Evolutionary conservation across 2,888 invertebrate genomes (phyloP), one percentile per base, ranked within the genome.

Genomic region (Heteropelma amictum): DNA sequence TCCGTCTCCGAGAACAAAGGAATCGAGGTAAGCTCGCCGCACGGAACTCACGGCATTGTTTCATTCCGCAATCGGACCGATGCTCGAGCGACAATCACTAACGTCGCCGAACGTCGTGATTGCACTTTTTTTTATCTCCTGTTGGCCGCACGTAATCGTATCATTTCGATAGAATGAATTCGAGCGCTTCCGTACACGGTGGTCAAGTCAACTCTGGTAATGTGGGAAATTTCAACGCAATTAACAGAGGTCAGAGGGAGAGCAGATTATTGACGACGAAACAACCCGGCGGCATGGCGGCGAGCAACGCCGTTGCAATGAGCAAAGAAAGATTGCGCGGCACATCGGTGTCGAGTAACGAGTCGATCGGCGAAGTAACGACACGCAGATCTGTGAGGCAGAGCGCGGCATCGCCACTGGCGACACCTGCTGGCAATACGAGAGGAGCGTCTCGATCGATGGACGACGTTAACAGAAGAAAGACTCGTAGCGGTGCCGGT

Each of bases 401-500:
- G 73, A 89, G 87, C 77, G 82, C 88, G 35, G 86, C 88, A 53
- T 89, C 88, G 60, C 89, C 89, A 23, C 79, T 89, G 53, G 88
- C 88, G 61, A 86, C 88, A 60, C 88, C 89, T 33, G 89, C 88
- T 21, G 83, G 89, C 79, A 89, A 89, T 78, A 89, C 89, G 33
- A 85, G 89, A 77, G 88, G 88, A 71, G 89, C 89, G 38, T 88
- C 89, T 40, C 86, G 88, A 82, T 85, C 89, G 33, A 82, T 88
- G 73, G 89, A 89, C 75, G 89, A 89, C 80, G 86, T 89, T 69
- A 89, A 87, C 74, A 81, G 89, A 77, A 85, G 89, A 80, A 89
- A 89, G 83, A 89, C 89, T 70, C 88, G 89, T 77, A 89, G 89
- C 82, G 89, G 89, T 82, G 88, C 89, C 84, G 89, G 89, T 88